Evolutionary conservation across 2,113 vertebrate species (phyloP), one percentile per base, ranked within the genome.

Genomic region (Junco hyemalis): DNA sequence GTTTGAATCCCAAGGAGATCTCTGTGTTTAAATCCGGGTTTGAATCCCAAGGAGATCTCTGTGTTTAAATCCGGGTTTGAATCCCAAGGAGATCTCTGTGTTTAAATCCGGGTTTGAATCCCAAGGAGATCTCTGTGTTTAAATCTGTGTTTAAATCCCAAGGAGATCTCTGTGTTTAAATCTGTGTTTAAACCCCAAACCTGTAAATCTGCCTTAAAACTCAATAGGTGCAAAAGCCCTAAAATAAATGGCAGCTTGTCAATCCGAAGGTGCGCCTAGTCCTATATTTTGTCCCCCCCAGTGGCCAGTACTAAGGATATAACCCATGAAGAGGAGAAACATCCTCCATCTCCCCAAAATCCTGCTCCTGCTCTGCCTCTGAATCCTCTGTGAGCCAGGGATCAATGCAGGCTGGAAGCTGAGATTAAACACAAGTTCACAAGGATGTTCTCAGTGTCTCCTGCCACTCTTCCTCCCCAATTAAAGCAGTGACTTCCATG

Each of bases 71-170:
- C 47, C 24, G 47, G 1, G 6, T 47, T 47, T 47, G 23, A 47
- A 47, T 47, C 45, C 21, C 21, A 47, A 47, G 45, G 45, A 47
- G 45, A 47, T 12, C 21, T 12, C 45, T 23, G 45, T 47, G 11
- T 47, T 47, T 47, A 47, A 45, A 45, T 45, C 45, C 11, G 20
- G 1, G 10, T 47, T 47, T 47, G 23, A 48, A 48, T 24, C 23
- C 45, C 45, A 45, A 45, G 45, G 45, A 45, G 45, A 21, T 11
- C 11, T 22, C 45, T 45, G 45, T 45, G 21, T 45, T 22, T 45
- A 45, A 45, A 45, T 45, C 11, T 22, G 45, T 3, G 20, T 21
- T 45, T 45, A 45, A 45, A 10, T 8, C 0, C 0, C 7, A 35
- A 50, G 36, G 29, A 64, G 11, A 26, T 14, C 50, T 51, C 48